These are phyloP conservation scores for Carposina sasakii DNA, from an alignment of 1,140 invertebrate genomes.

Conservation along the genomic window DNA sequence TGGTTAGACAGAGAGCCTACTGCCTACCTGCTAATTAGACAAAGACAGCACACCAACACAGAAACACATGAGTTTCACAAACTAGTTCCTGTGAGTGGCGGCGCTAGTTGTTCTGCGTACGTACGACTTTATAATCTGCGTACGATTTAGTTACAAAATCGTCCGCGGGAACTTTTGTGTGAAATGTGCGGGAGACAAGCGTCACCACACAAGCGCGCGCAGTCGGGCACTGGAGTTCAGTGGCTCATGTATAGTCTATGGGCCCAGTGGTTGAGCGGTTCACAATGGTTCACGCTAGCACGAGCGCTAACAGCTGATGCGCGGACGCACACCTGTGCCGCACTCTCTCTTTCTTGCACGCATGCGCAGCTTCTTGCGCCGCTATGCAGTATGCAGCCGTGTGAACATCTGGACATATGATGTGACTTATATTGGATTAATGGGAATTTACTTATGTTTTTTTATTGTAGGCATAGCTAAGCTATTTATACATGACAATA, in stretches of 20 bases:
- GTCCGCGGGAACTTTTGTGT: no score
- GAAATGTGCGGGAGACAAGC: no score
- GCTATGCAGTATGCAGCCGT: no score
- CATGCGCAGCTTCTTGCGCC: neutral
- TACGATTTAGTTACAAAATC: no score
- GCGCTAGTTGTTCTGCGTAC: no score
- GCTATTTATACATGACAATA: no score
- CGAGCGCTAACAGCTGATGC: constrained; percentile 62
- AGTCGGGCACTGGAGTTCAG: constrained; percentile 24
- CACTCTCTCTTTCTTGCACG: constrained; percentile 58
- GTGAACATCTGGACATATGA: no score
- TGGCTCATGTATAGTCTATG: constrained; percentile 29
- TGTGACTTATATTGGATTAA: no score
- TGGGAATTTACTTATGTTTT: no score
- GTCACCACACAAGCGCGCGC: constrained; percentile 24
- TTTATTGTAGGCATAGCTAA: no score
- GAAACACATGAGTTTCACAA: constrained; percentile 16
- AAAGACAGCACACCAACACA: constrained; percentile 50
- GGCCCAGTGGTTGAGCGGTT: constrained; percentile 31
- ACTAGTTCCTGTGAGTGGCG: no score
- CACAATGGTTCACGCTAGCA: constrained; percentile 38
- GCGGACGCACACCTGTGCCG: constrained; percentile 55
- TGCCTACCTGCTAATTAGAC: constrained; percentile 67
- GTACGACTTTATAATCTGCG: no score
- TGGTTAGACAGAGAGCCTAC: constrained; percentile 38